Percentiles rank a stretch among this genome's conserved stretches.
These are phyloP conservation scores for Holothuria glaberrima DNA, from an alignment of 35 echinoderm and acorn worm species.

Conservation along the genomic window DNA sequence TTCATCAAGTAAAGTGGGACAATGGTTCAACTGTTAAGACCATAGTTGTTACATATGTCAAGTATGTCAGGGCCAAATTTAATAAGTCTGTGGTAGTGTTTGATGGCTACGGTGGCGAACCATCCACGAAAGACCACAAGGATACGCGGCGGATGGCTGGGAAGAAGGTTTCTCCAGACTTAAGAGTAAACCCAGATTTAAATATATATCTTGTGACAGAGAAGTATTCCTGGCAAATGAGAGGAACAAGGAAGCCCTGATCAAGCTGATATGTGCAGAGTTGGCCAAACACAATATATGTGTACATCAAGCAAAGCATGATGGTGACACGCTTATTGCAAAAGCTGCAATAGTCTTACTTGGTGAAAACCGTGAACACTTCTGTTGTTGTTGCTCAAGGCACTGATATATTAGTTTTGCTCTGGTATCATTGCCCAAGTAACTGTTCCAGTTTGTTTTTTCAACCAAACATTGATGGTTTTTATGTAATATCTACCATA, in stretches of 20 bases:
- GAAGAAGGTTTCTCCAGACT: slow-evolving; percentile 67
- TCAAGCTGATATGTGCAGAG: slow-evolving; percentile 52
- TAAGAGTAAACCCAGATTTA: slow-evolving; percentile 54
- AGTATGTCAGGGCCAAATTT: slow-evolving; percentile 63
- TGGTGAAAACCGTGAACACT: too few species aligned
- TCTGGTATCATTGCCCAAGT: slow-evolving; percentile 54
- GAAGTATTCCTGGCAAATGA: slow-evolving; percentile 73
- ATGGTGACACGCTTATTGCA: slow-evolving; percentile 76
- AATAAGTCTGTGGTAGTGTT: slow-evolving; percentile 51
- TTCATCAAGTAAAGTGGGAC: slow-evolving; percentile 74
- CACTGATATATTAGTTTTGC: slow-evolving; percentile 74
- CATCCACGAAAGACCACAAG: slow-evolving; percentile 67
- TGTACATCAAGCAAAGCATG: slow-evolving; percentile 77
- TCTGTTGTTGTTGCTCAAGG: too few species aligned
- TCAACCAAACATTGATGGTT: not conserved
- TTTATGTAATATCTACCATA: slow-evolving; percentile 69
- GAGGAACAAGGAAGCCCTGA: slow-evolving; percentile 69
- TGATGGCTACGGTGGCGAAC: slow-evolving; percentile 66
- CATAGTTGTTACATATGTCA: slow-evolving; percentile 68
- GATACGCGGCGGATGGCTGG: slow-evolving; percentile 54
- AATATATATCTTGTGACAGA: slow-evolving; percentile 76
- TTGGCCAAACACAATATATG: slow-evolving; percentile 45
- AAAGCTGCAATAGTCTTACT: slow-evolving; percentile 70
- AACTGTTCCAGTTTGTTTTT: too few species aligned
- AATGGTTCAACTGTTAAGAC: slow-evolving; percentile 60